These are phyloP conservation scores for Trichopoda pennipes DNA, from an alignment of 2,888 invertebrate genomes.

Conservation along the genomic window DNA sequence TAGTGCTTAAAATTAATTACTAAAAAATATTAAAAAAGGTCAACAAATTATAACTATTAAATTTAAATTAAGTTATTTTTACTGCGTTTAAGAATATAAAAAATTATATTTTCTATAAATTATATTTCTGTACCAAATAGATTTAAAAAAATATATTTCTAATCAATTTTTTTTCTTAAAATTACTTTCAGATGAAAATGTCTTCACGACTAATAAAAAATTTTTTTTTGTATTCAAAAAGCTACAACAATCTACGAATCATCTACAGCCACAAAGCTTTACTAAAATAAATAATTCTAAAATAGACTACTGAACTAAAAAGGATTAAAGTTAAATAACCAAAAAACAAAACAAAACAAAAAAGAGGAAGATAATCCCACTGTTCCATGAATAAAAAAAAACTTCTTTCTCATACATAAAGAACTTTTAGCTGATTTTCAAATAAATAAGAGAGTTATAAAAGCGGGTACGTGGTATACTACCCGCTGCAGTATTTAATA, in stretches of 20 bases:
- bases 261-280: background rate
- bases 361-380: too few species aligned
- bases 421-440: constrained; percentile 7
- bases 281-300: background rate
- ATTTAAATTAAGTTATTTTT: too few species aligned
- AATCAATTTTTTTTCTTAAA: constrained; percentile 2
- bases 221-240: constrained; percentile 64
- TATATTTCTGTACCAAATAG: too few species aligned
- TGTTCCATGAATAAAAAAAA: constrained; percentile 8
- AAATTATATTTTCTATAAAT: too few species aligned
- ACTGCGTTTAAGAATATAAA: too few species aligned
- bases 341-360: too few species aligned
- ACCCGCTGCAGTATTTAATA: background rate
- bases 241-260: constrained; percentile 43
- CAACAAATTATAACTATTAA: too few species aligned
- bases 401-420: background rate
- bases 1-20: too few species aligned
- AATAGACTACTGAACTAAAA: constrained; percentile 9
- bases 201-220: constrained; percentile 49
- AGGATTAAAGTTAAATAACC: background rate
- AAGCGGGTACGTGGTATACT: background rate
- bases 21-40: too few species aligned
- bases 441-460: background rate
- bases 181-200: constrained; percentile 60
- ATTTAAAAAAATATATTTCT: too few species aligned